Conservation (phyloP, 2,113 vertebrate species). For the Calidris pygmaea region DNA sequence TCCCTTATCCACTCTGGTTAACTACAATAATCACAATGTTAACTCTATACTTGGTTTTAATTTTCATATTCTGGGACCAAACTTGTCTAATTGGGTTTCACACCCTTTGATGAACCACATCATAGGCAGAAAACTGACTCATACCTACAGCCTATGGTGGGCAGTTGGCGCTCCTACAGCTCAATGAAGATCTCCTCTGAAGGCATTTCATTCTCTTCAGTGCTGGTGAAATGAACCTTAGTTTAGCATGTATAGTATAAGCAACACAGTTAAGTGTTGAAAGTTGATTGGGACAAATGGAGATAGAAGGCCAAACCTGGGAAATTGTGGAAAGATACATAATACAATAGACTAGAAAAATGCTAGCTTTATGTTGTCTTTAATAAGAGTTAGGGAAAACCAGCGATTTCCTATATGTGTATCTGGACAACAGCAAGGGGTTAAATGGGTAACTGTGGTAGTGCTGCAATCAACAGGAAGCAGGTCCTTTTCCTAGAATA, state of each 20-base stretch:
- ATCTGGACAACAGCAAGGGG: background rate
- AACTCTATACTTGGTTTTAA: background rate
- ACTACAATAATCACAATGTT: background rate
- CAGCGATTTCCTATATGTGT: background rate
- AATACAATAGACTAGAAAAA: background rate
- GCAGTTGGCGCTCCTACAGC: background rate
- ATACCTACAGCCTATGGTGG: background rate
- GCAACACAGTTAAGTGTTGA: background rate
- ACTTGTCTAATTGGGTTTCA: background rate
- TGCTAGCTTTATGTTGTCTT: background rate
- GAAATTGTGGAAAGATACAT: fast-evolving
- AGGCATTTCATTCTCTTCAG: background rate
- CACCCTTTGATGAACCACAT: background rate
- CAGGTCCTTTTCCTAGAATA: background rate
- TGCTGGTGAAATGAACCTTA: background rate
- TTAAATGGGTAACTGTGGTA: background rate
- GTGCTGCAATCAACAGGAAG: background rate
- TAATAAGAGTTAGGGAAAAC: background rate
- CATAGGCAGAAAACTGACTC: background rate
- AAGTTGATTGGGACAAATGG: background rate
- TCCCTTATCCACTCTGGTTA: background rate
- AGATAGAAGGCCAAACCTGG: background rate
- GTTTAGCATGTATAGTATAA: background rate
- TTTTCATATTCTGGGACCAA: background rate
- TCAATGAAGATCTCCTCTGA: background rate